Evolutionary conservation across 2,797 vertebrate species (phyloP).

Genomic region (Peromyscus nudipes): DNA sequence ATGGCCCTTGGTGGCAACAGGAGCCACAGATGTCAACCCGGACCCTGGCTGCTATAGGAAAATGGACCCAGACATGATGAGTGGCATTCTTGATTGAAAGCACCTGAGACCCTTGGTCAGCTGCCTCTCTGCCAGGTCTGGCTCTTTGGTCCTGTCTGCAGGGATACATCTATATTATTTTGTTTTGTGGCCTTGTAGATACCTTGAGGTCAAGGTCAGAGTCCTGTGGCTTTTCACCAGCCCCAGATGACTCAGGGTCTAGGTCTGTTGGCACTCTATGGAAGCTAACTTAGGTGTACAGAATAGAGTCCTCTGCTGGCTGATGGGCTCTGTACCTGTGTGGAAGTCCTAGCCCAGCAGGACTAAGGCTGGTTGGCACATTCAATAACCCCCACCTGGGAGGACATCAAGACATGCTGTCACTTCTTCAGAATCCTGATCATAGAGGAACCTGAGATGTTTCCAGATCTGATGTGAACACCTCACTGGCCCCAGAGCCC

Average conservation of each 20-base stretch:
- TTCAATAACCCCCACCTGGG: not conserved
- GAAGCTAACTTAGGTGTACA: rapidly evolving
- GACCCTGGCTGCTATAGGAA: not conserved
- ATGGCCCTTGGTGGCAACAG: not conserved
- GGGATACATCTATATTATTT: not conserved
- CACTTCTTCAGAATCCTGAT: conserved; percentile 15
- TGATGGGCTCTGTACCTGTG: rapidly evolving
- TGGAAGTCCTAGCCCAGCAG: not conserved
- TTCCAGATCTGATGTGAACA: not conserved
- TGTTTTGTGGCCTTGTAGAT: conserved; percentile 1
- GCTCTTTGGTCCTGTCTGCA: not conserved
- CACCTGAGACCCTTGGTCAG: not conserved
- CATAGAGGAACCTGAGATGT: not conserved
- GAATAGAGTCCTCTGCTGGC: not conserved
- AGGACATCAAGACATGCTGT: not conserved
- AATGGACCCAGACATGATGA: not conserved
- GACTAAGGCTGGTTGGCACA: not conserved
- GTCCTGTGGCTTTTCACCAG: not conserved
- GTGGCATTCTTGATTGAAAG: not conserved
- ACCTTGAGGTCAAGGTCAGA: not conserved
- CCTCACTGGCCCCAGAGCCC: not conserved
- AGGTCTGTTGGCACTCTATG: not conserved
- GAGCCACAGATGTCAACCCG: not conserved
- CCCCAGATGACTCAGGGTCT: not conserved
- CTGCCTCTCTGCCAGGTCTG: not conserved